Evolutionary conservation across 2,113 vertebrate genomes (phyloP), one percentile per base, ranked within the genome.

Genomic region (Chamaetylas fuelleborni): DNA sequence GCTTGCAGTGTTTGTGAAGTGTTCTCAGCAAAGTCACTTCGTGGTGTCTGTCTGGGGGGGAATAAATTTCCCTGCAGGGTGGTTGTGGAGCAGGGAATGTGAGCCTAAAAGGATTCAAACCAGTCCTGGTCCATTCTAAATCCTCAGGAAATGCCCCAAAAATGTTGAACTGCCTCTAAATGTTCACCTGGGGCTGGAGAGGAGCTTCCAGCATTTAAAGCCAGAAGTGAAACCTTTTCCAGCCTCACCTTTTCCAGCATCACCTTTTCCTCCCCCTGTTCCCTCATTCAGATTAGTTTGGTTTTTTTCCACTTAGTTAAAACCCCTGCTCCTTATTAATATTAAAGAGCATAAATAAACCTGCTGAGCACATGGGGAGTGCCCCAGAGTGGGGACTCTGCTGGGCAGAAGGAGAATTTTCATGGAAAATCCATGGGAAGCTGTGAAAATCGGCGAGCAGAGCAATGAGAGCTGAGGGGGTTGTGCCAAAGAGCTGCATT

Each of bases 231-330:
- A 60, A 43, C 31, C 19, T 70, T 82, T 58, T 28, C 51, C 61
- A 17, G 12, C 11, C 24, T 34, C 76, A 42, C 36, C 31, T 70
- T 82, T 57, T 58, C 36, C 31, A n/a, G n/a, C n/a, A n/a, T 34
- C 76, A 42, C 36, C 31, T 70, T 82, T 57, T 58, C 36, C 31
- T 22, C 16, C 12, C 5, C 38, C 38, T 38, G 8, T 56, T 60
- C 22, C 48, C 40, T 86, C 33, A 9, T 38, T 53, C 60, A 31
- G 24, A 12, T 43, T n/a, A n/a, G n/a, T n/a, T 64, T 53, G 5
- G 28, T 12, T 57, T 64, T 94, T 83, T 94, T 18, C 70, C 71
- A 53, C 54, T 85, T 90, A 81, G 93, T 94, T 92, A 93, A 95
- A 73, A 19, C 2, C 28, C 17, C 58, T 47, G 58, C 33, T 86